Evolutionary conservation across 1,140 invertebrate genomes (phyloP).

Genomic region (Sarcophaga bullata): DNA sequence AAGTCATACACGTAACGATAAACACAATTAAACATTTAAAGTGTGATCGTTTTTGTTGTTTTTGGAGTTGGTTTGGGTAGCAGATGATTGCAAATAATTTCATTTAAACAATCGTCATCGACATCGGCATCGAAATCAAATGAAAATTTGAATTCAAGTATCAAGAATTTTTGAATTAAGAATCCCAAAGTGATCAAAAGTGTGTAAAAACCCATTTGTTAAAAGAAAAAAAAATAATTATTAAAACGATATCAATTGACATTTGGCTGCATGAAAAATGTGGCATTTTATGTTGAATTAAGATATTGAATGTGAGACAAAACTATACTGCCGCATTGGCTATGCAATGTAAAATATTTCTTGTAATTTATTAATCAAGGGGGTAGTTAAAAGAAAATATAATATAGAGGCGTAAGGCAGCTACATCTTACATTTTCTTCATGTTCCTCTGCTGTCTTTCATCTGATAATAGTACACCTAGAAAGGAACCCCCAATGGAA

Average conservation of each 20-base stretch:
- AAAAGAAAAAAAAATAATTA: neutral
- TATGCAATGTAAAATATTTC: too few species aligned
- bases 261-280: neutral
- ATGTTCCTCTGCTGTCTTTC: too few species aligned
- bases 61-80: neutral
- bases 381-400: too few species aligned
- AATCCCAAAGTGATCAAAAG: neutral
- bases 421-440: too few species aligned
- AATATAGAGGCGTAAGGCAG: too few species aligned
- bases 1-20: too few species aligned
- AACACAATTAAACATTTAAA: too few species aligned
- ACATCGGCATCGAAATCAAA: too few species aligned
- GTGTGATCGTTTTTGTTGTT: too few species aligned
- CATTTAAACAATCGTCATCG: neutral
- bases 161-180: neutral
- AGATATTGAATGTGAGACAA: neutral
- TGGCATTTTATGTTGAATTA: conserved; percentile 6
- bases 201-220: neutral
- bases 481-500: too few species aligned
- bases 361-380: too few species aligned
- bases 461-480: too few species aligned
- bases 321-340: neutral
- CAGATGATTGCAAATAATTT: neutral
- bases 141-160: neutral
- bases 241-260: conserved; percentile 10